A percentile compares a stretch with the other conserved stretches of the same genome.
phyloP scores from a whole-genome alignment of 2,113 vertebrate species.

The Cephalopholis sonnerati region DNA sequence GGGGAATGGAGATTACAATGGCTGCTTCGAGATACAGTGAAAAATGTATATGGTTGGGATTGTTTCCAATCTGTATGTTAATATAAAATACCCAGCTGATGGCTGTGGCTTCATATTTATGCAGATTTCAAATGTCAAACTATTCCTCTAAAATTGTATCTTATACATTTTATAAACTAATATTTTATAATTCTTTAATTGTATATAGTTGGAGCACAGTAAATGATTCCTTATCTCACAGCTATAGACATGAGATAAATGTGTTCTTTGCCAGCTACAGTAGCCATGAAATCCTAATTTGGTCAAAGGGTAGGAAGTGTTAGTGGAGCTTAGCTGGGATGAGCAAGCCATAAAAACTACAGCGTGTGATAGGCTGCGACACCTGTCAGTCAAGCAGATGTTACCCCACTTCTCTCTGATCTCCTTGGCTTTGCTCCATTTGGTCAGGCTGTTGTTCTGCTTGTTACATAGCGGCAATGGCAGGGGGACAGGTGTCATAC shows the following conservation, averaged over 20 bases:
- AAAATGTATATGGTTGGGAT: not conserved
- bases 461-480: not conserved
- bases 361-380: slow-evolving; percentile 4
- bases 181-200: too few relatives aligned
- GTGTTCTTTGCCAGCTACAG: slow-evolving; percentile 13
- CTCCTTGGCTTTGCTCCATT: slow-evolving; percentile 3
- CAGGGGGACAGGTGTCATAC: not conserved
- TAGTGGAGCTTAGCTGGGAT: slow-evolving; percentile 25
- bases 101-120: too few relatives aligned
- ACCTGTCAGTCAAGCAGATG: slow-evolving; percentile 33
- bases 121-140: too few relatives aligned
- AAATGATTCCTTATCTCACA: not conserved
- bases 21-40: not conserved
- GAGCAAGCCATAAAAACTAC: slow-evolving; percentile 30
- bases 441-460: not conserved
- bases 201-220: too few relatives aligned
- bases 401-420: slow-evolving; percentile 5
- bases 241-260: not conserved
- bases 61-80: not conserved
- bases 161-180: too few relatives aligned
- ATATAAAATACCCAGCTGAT: too few relatives aligned
- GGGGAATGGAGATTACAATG: not conserved
- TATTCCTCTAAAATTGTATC: too few relatives aligned
- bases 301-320: slow-evolving; percentile 11
- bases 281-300: slow-evolving; percentile 9